A percentile compares a stretch with the other conserved stretches of the same genome.
phyloP scores from a whole-genome alignment of 2,888 invertebrate genomes.

The Mesorhabditis spiculigera region DNA sequence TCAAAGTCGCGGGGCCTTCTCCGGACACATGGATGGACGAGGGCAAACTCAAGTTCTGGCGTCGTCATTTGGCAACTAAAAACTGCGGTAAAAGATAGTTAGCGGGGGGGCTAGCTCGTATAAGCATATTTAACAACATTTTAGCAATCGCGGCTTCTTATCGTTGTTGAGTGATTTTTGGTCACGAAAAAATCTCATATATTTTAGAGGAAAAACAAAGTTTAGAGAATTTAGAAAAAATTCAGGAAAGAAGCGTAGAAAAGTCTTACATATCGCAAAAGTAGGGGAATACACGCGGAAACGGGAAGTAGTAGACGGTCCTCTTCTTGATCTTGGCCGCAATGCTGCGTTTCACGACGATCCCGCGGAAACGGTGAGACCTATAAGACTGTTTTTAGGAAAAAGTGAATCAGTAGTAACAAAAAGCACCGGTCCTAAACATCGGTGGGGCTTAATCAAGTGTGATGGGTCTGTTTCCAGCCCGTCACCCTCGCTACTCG shows the following conservation, averaged over 20 bases:
- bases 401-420: too few species aligned
- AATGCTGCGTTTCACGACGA: slow-evolving; percentile 8
- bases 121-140: too few species aligned
- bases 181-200: too few species aligned
- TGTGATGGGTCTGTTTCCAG: too few species aligned
- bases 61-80: slow-evolving; percentile 15
- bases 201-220: too few species aligned
- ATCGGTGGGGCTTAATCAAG: too few species aligned
- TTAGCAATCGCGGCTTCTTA: too few species aligned
- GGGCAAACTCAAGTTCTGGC: neutral
- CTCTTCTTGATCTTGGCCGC: neutral
- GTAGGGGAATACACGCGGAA: slow-evolving; percentile 13
- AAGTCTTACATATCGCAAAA: slow-evolving; percentile 7
- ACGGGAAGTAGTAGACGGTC: slow-evolving; percentile 2
- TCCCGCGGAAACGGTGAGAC: neutral
- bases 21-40: neutral
- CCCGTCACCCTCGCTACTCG: too few species aligned
- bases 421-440: too few species aligned
- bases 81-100: too few species aligned
- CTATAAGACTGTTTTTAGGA: neutral
- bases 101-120: too few species aligned
- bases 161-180: too few species aligned
- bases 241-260: neutral
- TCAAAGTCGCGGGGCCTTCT: neutral
- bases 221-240: neutral